phyloP scores from a whole-genome alignment of 2,113 vertebrate species.

The Hemichromis elongatus region DNA sequence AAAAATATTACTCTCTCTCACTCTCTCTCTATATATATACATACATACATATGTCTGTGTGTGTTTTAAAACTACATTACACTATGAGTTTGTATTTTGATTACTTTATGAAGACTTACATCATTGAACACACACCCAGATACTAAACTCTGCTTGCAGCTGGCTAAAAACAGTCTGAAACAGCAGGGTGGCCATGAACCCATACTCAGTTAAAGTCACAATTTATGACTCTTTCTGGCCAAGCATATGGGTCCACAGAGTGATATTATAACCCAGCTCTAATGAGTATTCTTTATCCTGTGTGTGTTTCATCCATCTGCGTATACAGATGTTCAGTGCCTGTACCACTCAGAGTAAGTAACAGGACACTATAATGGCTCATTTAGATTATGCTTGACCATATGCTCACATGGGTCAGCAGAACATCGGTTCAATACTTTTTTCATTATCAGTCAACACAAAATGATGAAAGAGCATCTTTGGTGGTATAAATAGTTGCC shows the following conservation, averaged over 20 bases:
- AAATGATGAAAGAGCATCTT: neutral
- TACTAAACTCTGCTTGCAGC: neutral
- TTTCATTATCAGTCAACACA: neutral
- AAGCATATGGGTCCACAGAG: constrained; percentile 18
- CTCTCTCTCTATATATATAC: neutral
- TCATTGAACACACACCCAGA: neutral
- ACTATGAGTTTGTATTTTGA: neutral
- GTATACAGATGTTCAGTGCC: constrained; percentile 43
- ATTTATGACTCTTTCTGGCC: constrained; percentile 16
- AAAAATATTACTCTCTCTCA: neutral
- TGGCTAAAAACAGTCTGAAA: neutral
- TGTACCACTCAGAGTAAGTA: constrained; percentile 26
- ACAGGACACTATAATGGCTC: constrained; percentile 34
- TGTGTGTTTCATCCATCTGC: constrained; percentile 49
- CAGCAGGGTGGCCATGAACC: constrained; percentile 17
- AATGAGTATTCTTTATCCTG: constrained; percentile 32
- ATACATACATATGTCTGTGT: accelerated
- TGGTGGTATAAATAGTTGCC: neutral
- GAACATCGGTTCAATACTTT: neutral
- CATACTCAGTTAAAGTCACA: constrained; percentile 23
- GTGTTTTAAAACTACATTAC: neutral
- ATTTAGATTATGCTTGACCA: constrained; percentile 3
- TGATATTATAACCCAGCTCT: constrained; percentile 9
- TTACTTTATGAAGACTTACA: constrained; percentile 17
- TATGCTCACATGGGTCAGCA: constrained; percentile 15